These are phyloP conservation scores for Chesias legatella DNA, from an alignment of 2,888 invertebrate genomes.

Conservation along the genomic window DNA sequence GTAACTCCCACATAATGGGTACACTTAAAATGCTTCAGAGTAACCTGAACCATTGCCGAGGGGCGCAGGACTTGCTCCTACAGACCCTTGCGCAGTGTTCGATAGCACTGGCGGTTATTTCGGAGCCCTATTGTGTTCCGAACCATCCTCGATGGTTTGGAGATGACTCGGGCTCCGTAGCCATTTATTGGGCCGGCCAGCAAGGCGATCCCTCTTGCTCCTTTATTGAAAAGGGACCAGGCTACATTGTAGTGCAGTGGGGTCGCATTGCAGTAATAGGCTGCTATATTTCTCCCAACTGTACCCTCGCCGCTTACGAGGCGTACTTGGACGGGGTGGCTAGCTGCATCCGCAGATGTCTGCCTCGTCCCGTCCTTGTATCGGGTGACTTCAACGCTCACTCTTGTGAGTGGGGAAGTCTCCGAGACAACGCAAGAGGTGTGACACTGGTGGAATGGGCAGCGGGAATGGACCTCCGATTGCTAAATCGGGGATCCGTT, in stretches of 20 bases:
- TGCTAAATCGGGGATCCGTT: conserved; percentile 6
- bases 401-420: conserved; percentile 1
- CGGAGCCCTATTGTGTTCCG: no score
- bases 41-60: no score
- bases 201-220: no score
- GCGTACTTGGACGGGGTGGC: not conserved
- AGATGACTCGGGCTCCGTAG: no score
- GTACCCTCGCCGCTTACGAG: not conserved
- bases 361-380: not conserved
- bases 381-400: conserved; percentile 1
- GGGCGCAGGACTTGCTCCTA: no score
- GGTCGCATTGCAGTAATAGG: not conserved
- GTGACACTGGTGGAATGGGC: not conserved
- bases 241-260: not conserved
- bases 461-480: conserved; percentile 3
- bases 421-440: not conserved
- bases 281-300: not conserved
- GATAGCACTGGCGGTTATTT: no score
- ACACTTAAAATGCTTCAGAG: no score
- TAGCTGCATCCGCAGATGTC: not conserved
- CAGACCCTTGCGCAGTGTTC: no score
- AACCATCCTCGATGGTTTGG: no score
- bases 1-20: no score
- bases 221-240: no score
- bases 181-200: no score